Evolutionary conservation across 1,140 invertebrate species (phyloP).

Genomic region (Pseudomyrmex gracilis): DNA sequence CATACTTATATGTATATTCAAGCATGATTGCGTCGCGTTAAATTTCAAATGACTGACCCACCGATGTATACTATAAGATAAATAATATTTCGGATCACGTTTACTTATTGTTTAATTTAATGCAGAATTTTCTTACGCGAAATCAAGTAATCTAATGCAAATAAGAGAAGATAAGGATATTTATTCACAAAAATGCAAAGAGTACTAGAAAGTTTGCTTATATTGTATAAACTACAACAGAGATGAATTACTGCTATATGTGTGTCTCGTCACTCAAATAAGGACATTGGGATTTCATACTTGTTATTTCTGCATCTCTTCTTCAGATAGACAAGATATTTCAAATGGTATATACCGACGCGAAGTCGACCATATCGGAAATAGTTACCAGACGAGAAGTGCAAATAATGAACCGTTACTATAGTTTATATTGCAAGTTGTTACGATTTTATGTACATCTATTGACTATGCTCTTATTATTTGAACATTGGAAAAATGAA

Average conservation of each 20-base stretch:
- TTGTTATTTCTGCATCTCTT: neutral
- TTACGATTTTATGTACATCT: conserved; percentile 41
- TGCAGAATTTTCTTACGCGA: too few species aligned
- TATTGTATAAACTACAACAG: too few species aligned
- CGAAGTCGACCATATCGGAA: conserved; percentile 45
- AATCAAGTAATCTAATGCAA: too few species aligned
- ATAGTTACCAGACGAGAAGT: conserved; percentile 19
- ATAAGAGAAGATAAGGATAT: too few species aligned
- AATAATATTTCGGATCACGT: neutral
- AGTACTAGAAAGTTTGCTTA: too few species aligned
- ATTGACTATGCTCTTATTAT: too few species aligned
- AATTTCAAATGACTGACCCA: neutral
- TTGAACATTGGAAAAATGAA: too few species aligned
- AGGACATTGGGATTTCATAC: neutral
- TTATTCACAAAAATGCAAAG: too few species aligned
- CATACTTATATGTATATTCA: conserved; percentile 1
- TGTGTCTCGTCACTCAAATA: neutral
- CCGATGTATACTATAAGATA: neutral
- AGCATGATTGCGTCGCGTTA: conserved; percentile 9
- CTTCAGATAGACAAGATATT: conserved; percentile 25
- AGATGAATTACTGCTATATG: neutral
- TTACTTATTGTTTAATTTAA: too few species aligned
- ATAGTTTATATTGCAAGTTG: conserved; percentile 39
- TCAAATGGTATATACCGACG: neutral
- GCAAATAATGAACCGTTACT: conserved; percentile 55